phyloP scores from a whole-genome alignment of 1,140 invertebrate species.

The Ganaspis sp. region DNA sequence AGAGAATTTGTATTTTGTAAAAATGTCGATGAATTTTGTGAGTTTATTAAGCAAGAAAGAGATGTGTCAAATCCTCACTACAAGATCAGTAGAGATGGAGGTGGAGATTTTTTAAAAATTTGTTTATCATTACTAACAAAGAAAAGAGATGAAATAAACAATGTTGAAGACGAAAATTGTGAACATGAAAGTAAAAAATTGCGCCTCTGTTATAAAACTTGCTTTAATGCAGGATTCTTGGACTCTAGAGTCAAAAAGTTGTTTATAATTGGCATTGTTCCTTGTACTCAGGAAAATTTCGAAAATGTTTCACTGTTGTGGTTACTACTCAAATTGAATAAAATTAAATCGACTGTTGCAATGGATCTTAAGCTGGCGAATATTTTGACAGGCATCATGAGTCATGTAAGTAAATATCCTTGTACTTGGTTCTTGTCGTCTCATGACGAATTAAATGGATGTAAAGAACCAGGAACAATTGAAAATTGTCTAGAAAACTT shows the following conservation, averaged over 20 bases:
- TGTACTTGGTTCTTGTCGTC: constrained; percentile 30
- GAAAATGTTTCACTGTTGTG: not conserved
- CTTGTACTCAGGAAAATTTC: not conserved
- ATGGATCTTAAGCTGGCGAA: constrained; percentile 1
- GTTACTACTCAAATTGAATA: not conserved
- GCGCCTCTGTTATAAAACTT: too few species aligned
- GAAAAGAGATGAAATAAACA: too few species aligned
- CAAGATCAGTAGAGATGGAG: too few species aligned
- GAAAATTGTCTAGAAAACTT: constrained; percentile 14
- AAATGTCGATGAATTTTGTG: not conserved
- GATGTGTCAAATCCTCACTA: not conserved
- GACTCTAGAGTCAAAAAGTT: too few species aligned
- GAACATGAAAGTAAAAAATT: too few species aligned
- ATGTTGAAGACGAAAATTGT: too few species aligned
- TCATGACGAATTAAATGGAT: not conserved
- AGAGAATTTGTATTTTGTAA: not conserved
- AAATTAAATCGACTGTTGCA: not conserved
- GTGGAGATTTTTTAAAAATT: too few species aligned
- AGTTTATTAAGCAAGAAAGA: not conserved
- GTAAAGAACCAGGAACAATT: constrained; percentile 6
- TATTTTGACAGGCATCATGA: constrained; percentile 33
- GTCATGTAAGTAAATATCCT: constrained; percentile 29
- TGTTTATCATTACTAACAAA: too few species aligned
- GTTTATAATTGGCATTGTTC: too few species aligned
- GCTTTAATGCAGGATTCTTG: too few species aligned